phyloP scores from a whole-genome alignment of 23 tunicate species.

The Styela clava region DNA sequence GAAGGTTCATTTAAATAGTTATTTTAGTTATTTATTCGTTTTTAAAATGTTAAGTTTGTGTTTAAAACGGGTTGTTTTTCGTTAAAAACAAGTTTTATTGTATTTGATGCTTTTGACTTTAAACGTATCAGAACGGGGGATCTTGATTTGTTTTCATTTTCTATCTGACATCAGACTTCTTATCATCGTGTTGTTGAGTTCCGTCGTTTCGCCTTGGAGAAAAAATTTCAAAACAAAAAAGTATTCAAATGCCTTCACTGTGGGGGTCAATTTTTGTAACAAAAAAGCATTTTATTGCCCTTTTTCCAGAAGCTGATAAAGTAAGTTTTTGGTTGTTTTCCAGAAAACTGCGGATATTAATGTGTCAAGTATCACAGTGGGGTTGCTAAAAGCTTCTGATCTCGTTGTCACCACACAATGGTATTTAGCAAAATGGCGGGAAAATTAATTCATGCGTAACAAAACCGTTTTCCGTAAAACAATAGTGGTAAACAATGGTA shows the following conservation, averaged over 20 bases:
- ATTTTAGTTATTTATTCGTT: too few species aligned
- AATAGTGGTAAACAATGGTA: neutral
- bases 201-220: neutral
- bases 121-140: too few species aligned
- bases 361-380: neutral
- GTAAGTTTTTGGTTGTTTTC: neutral
- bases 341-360: neutral
- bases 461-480: neutral
- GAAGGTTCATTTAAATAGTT: too few species aligned
- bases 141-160: too few species aligned
- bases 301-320: neutral
- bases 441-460: neutral
- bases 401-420: neutral
- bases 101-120: too few species aligned
- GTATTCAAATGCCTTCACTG: neutral
- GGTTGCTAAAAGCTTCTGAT: neutral
- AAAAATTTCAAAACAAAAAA: neutral
- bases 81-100: too few species aligned
- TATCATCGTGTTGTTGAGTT: neutral
- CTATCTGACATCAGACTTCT: neutral
- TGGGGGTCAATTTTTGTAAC: neutral
- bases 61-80: too few species aligned
- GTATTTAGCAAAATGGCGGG: neutral
- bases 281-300: neutral
- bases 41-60: too few species aligned